phyloP scores from a whole-genome alignment of 1,140 invertebrate genomes.

The Meloidogyne exigua region DNA sequence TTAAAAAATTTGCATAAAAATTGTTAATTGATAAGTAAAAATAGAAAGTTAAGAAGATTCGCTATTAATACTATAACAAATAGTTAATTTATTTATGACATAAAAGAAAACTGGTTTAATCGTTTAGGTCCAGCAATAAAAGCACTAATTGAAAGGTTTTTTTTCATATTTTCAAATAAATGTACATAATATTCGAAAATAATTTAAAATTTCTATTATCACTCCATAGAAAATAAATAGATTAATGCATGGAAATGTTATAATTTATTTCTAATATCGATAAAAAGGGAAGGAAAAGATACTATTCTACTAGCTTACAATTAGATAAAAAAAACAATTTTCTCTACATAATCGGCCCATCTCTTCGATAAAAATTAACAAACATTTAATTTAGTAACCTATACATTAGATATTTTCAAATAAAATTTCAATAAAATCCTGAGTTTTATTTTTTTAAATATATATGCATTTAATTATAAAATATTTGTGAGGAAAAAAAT shows the following conservation, averaged over 20 bases:
- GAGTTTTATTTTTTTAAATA: neutral
- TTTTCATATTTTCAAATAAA: no score
- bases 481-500: no score
- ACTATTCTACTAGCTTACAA: no score
- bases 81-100: neutral
- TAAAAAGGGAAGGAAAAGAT: neutral
- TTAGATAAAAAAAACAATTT: neutral
- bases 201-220: neutral
- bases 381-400: neutral
- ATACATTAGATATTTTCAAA: neutral
- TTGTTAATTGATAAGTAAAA: no score
- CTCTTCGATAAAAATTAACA: neutral
- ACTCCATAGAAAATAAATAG: neutral
- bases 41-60: neutral
- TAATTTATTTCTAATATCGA: neutral
- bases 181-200: no score
- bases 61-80: no score
- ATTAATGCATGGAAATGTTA: neutral
- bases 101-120: constrained; percentile 3
- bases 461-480: neutral
- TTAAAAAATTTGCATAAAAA: no score
- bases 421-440: neutral
- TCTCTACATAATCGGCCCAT: neutral
- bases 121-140: neutral
- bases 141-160: neutral